phyloP scores from a whole-genome alignment of 2,113 vertebrate genomes.

The Scortum barcoo region DNA sequence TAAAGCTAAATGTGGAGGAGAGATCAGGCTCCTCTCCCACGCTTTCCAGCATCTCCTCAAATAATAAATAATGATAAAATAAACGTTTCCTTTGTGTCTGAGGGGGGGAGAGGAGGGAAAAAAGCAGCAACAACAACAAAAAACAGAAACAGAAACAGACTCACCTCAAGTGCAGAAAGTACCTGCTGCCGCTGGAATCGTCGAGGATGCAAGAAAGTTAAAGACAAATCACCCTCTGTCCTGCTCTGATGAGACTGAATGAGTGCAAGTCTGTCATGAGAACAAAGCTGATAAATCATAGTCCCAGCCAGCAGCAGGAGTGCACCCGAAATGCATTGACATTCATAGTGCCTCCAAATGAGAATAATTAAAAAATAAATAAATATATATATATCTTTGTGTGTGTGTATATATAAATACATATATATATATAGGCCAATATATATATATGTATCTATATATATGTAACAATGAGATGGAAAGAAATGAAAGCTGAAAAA shows the following conservation, averaged over 20 bases:
- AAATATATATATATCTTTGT: too few species aligned
- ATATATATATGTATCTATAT: too few species aligned
- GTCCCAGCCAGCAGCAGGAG: constrained; percentile 54
- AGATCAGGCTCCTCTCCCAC: constrained; percentile 34
- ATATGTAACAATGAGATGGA: background rate
- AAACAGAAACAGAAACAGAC: constrained; percentile 22
- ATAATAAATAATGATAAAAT: constrained; percentile 1
- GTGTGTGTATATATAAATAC: too few species aligned
- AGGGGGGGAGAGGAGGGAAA: too few species aligned
- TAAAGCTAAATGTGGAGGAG: background rate
- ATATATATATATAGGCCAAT: too few species aligned
- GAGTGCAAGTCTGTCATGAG: constrained; percentile 62
- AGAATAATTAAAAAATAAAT: background rate
- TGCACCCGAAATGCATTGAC: constrained; percentile 32
- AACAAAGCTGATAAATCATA: constrained; percentile 68
- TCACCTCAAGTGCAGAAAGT: constrained; percentile 79
- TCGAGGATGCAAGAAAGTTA: constrained; percentile 81
- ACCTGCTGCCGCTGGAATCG: constrained; percentile 65
- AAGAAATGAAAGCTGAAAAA: background rate
- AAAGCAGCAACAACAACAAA: too few species aligned
- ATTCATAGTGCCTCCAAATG: constrained; percentile 24
- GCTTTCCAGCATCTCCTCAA: constrained; percentile 8
- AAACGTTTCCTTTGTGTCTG: constrained; percentile 31
- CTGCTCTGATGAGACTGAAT: constrained; percentile 26
- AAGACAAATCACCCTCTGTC: constrained; percentile 48